A percentile compares a stretch with the other conserved stretches of the same genome.
phyloP scores from a whole-genome alignment of 2,797 vertebrate species.

The Serranus cabrilla region DNA sequence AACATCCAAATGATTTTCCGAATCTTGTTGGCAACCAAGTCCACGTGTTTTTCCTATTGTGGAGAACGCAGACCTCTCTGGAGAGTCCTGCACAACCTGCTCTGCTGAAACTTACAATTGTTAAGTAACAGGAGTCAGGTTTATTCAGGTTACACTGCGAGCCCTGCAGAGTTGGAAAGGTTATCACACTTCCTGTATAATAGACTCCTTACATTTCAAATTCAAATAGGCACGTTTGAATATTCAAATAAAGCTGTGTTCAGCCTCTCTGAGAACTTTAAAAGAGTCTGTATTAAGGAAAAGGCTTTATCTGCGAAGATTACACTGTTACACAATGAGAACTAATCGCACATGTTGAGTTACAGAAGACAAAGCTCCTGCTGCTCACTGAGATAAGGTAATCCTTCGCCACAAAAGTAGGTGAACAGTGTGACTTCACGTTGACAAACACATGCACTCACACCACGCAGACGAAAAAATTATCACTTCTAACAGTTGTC shows the following conservation, averaged over 20 bases:
- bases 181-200: slow-evolving; percentile 66
- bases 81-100: slow-evolving; percentile 29
- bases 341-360: slow-evolving; percentile 75
- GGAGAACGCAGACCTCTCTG: slow-evolving; percentile 29
- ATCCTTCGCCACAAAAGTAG: slow-evolving; percentile 72
- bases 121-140: slow-evolving; percentile 38
- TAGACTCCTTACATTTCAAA: slow-evolving; percentile 70
- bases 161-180: slow-evolving; percentile 49
- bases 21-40: slow-evolving; percentile 15
- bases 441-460: slow-evolving; percentile 46
- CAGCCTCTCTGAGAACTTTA: slow-evolving; percentile 68
- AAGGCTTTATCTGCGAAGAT: slow-evolving; percentile 71
- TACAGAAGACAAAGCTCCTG: slow-evolving; percentile 76
- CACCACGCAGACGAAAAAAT: slow-evolving; percentile 14
- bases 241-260: slow-evolving; percentile 77
- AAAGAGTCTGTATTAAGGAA: slow-evolving; percentile 60
- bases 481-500: slow-evolving; percentile 31
- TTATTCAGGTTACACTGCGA: slow-evolving; percentile 46
- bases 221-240: slow-evolving; percentile 75
- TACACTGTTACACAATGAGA: slow-evolving; percentile 76
- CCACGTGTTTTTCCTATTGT: slow-evolving; percentile 16
- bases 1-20: slow-evolving; percentile 36
- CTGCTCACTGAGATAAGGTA: slow-evolving; percentile 80
- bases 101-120: slow-evolving; percentile 26
- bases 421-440: slow-evolving; percentile 57